Evolutionary conservation across 1,140 invertebrate genomes (phyloP), one percentile per base, ranked within the genome.

Genomic region (Euglossa dilemma): DNA sequence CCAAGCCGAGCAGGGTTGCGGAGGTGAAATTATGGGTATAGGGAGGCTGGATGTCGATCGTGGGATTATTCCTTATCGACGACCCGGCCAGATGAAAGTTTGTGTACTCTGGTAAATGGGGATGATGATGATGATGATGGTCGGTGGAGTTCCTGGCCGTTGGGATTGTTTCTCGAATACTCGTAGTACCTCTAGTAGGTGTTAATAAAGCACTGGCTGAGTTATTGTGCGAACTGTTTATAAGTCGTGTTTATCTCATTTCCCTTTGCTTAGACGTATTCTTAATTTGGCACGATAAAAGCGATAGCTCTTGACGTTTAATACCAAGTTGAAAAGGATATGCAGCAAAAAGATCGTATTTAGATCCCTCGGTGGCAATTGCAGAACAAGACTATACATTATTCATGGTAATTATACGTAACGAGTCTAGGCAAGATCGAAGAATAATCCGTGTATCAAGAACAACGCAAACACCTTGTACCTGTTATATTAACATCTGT

Each of bases 321-420:
- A 59, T 59, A 45, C 8, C 14, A 73, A 23, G 14, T 43, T 59
- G n/a, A 16, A 20, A 28, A 28, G 16, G 6, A 28, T 50, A 28
- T 5, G 6, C 25, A 11, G 9, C 16, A 28, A 52, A 7, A 20
- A 25, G 71, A 57, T 74, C 54, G 43, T 59, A 36, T 4, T 36
- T 36, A 74, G 56, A 74, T 74, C 36, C 11, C 25, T 74, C 54
- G 11, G 0, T 14, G 11, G 36, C n/a, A 23, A 56, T 36, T 4
- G 57, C 54, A 12, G 56, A 57, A 20, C 54, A n/a, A 43, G 71
- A 73, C 16, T 59, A 74, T 74, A 47, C 71, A 74, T 74, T 74
- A 74, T 74, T 74, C 71, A 74, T 74, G 71, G 25, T 61, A 74
- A 74, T 74, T 74, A 72, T 56, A 74, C 23, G 8, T 59, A 72